Evolutionary conservation across 2,113 vertebrate genomes (phyloP).

Genomic region (Anseranas semipalmata): DNA sequence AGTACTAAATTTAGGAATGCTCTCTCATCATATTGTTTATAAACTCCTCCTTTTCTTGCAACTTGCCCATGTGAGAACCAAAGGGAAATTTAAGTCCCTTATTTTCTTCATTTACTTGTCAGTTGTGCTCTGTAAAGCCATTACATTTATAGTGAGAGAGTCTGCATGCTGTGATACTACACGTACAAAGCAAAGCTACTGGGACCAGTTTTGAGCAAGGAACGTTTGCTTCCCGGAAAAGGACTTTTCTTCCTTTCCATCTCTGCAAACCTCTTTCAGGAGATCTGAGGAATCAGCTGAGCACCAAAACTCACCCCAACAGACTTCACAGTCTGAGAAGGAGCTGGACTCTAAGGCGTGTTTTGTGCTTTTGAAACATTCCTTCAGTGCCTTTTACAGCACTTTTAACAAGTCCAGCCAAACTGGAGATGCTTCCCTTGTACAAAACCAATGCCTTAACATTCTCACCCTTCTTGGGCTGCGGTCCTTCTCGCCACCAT

Average conservation of each 20-base stretch:
- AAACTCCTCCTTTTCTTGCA: background rate
- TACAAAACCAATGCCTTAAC: background rate
- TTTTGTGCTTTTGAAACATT: background rate
- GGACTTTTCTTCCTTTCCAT: background rate
- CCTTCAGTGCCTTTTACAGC: background rate
- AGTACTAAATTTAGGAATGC: conserved; percentile 9
- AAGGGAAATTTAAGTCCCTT: background rate
- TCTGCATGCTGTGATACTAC: background rate
- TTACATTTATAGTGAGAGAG: background rate
- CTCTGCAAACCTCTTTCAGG: background rate
- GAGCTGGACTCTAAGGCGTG: background rate
- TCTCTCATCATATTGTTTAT: background rate
- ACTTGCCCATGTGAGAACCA: background rate
- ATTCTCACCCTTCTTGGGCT: background rate
- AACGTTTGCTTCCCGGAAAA: background rate
- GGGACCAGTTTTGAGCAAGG: background rate
- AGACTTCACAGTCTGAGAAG: background rate
- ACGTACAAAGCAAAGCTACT: background rate
- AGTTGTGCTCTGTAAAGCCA: background rate
- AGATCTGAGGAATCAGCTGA: background rate
- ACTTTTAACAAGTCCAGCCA: background rate
- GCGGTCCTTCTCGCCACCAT: background rate
- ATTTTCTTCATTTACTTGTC: background rate
- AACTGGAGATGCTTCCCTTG: background rate
- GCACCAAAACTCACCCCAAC: background rate